phyloP scores from a whole-genome alignment of 2,888 invertebrate genomes.

The Xylota segnis region DNA sequence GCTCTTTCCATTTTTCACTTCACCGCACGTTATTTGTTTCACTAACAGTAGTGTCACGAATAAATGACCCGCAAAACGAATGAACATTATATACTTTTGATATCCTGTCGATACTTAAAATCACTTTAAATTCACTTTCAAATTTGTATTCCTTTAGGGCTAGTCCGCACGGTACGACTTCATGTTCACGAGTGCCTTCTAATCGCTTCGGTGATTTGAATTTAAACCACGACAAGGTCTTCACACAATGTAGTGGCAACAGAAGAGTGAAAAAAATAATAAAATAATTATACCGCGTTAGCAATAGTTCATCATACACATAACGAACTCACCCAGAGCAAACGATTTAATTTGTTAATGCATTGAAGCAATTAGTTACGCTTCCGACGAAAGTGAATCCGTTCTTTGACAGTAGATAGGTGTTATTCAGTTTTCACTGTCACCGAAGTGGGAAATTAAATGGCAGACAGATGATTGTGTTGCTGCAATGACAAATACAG shows the following conservation, averaged over 20 bases:
- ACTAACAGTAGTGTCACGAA: constrained; percentile 41
- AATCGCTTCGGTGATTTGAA: constrained; percentile 23
- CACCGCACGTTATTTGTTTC: constrained; percentile 31
- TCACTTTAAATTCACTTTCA: neutral
- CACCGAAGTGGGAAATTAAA: constrained; percentile 58
- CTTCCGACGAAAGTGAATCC: constrained; percentile 69
- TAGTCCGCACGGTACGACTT: constrained; percentile 31
- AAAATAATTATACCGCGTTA: constrained; percentile 31
- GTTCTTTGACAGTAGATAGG: constrained; percentile 42
- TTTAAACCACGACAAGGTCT: constrained; percentile 39
- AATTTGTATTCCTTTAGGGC: neutral
- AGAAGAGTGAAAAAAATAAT: constrained; percentile 4
- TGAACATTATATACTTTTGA: constrained; percentile 43
- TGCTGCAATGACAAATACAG: neutral
- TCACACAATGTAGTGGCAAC: neutral
- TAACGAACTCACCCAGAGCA: constrained; percentile 29
- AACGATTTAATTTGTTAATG: constrained; percentile 45
- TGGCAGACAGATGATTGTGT: constrained; percentile 17
- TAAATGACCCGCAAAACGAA: constrained; percentile 23
- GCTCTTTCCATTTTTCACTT: constrained; percentile 58
- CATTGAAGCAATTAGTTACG: constrained; percentile 64
- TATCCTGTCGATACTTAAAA: neutral
- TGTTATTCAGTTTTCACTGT: constrained; percentile 58
- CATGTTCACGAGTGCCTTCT: constrained; percentile 37
- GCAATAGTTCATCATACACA: constrained; percentile 21